Evolutionary conservation across 2,113 vertebrate species (phyloP).

Genomic region (Xerus inauris): DNA sequence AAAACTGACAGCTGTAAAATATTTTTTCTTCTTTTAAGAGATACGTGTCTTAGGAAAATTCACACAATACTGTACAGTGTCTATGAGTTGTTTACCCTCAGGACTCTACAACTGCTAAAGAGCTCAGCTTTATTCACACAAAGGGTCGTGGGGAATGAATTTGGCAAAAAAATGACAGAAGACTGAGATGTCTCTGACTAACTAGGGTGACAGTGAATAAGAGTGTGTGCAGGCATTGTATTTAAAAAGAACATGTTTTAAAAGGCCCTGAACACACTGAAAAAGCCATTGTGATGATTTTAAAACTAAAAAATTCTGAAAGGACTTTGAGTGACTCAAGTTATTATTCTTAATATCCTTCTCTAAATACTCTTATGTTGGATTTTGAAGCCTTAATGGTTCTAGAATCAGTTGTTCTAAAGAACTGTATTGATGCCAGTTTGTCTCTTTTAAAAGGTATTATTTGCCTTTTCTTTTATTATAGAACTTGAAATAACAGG

Average conservation of each 20-base stretch:
- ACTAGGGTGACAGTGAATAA: conserved; percentile 45
- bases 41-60: conserved; percentile 64
- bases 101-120: conserved; percentile 49
- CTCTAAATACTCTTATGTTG: conserved; percentile 12
- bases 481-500: conserved; percentile 27
- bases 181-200: conserved; percentile 19
- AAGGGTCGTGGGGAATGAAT: conserved; percentile 33
- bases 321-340: neutral
- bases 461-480: conserved; percentile 31
- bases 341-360: conserved; percentile 54
- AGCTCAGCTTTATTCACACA: conserved; percentile 59
- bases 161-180: conserved; percentile 44
- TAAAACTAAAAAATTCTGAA: conserved; percentile 44
- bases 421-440: conserved; percentile 32
- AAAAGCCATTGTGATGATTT: conserved; percentile 57
- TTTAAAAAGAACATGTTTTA: conserved; percentile 47
- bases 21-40: conserved; percentile 70
- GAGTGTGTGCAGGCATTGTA: neutral
- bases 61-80: conserved; percentile 23
- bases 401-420: conserved; percentile 53
- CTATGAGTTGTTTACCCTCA: conserved; percentile 52
- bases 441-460: conserved; percentile 48
- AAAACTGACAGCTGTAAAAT: conserved; percentile 79
- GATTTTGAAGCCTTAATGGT: conserved; percentile 39
- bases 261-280: neutral